phyloP scores from a whole-genome alignment of 2,113 vertebrate species.

The Gnathonemus longibarbis region DNA sequence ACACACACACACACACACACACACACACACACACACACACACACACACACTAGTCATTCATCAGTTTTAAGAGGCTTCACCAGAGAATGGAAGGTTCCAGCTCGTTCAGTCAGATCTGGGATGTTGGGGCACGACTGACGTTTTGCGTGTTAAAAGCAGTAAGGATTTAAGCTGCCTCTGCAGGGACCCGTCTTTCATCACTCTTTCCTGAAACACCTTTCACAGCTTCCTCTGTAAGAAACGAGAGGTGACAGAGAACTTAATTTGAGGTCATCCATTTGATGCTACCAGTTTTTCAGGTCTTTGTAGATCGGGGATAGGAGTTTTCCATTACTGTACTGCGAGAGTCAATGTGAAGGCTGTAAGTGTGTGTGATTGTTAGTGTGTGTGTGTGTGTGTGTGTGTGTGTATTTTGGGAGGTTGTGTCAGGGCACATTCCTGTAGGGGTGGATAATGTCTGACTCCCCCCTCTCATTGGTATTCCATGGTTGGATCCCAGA shows the following conservation, averaged over 20 bases:
- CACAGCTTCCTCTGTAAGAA: background rate
- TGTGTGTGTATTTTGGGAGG: background rate
- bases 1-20: no score
- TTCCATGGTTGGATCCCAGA: background rate
- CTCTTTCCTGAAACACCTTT: background rate
- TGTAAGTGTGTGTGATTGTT: background rate
- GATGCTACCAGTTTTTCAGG: background rate
- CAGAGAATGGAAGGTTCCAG: background rate
- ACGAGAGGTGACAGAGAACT: background rate
- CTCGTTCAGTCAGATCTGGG: background rate
- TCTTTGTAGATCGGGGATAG: background rate
- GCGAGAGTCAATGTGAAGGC: background rate
- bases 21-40: background rate
- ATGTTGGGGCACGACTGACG: background rate
- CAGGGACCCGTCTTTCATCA: background rate
- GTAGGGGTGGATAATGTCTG: background rate
- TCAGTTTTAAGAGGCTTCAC: no score
- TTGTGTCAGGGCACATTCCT: background rate
- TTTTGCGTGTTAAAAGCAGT: background rate
- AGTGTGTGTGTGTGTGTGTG: background rate
- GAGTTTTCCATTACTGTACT: background rate
- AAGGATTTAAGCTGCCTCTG: background rate
- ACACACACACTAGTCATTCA: background rate
- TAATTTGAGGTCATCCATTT: background rate
- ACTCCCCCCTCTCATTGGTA: conserved; percentile 10